phyloP scores from a whole-genome alignment of 2,113 vertebrate species.

The Hippocampus mohnikei region DNA sequence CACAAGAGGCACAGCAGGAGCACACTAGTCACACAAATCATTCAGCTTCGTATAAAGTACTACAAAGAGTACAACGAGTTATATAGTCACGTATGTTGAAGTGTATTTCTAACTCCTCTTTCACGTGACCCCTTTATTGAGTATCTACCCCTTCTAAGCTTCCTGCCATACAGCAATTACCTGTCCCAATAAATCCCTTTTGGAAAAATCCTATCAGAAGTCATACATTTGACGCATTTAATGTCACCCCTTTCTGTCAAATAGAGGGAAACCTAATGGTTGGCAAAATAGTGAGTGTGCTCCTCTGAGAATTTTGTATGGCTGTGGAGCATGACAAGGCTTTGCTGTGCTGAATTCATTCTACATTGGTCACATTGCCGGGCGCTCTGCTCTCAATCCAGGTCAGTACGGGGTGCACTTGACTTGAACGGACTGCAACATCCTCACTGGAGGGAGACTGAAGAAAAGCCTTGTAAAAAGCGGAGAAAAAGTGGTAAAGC shows the following conservation, averaged over 20 bases:
- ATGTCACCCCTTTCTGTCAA: background rate
- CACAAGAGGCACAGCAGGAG: no score
- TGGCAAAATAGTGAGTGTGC: constrained; percentile 22
- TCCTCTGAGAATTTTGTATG: constrained; percentile 33
- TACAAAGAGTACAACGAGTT: background rate
- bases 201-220: constrained; percentile 2
- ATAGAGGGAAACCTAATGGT: constrained; percentile 30
- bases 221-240: constrained; percentile 5
- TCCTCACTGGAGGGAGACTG: constrained; percentile 35
- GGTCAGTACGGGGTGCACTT: constrained; percentile 42
- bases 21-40: background rate
- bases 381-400: constrained; percentile 50
- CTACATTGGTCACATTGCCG: constrained; percentile 44
- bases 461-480: constrained; percentile 39
- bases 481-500: constrained; percentile 37
- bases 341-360: constrained; percentile 38
- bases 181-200: background rate
- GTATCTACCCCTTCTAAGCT: background rate
- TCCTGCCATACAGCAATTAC: background rate
- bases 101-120: background rate
- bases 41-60: background rate
- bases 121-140: background rate
- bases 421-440: constrained; percentile 42
- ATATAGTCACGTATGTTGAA: background rate
- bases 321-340: constrained; percentile 35